Evolutionary conservation across 2,888 invertebrate species (phyloP), one percentile per base, ranked within the genome.

Genomic region (Aphodius sticticus): DNA sequence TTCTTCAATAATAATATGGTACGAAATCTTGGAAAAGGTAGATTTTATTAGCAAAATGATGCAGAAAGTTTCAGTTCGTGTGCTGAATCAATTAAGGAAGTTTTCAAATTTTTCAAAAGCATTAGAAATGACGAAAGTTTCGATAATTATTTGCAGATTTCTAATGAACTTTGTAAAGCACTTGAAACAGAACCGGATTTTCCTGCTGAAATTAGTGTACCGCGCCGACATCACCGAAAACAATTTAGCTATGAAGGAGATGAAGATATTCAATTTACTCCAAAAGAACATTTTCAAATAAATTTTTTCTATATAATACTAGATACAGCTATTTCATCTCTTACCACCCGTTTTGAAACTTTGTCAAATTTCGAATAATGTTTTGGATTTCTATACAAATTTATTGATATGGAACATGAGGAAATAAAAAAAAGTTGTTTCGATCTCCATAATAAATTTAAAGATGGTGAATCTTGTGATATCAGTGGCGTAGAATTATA

Each of bases 211-310:
- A 70, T 70, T 70, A 70, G 70, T 70, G 16, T 71, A 71, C 15
- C 15, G 5, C 71, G 15, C 71, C 71, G 71, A 16, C 71, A 12
- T 71, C 71, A 71, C 35, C 16, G 35, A 71, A 71, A 71, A 35
- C 71, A 71, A 71, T 71, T 71, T 71, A 26, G 71, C 53, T 53
- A 53, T 53, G 53, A 53, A 53, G 53, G 53, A 53, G 53, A 53
- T 53, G 53, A 53, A 53, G 53, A 53, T 53, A 53, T 53, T 53
- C 7, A 53, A 53, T 53, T 53, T 53, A 53, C 53, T 53, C 53
- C 71, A 71, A 71, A 71, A 71, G 71, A 16, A 71, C 16, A 71
- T 71, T 71, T 71, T 71, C 16, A 71, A 71, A 71, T 71, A n/a
- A 71, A 71, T 71, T 71, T 71, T 71, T 71, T 71, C 71, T 16